Evolutionary conservation across 1,140 invertebrate genomes (phyloP).

Genomic region (Pinna nobilis): DNA sequence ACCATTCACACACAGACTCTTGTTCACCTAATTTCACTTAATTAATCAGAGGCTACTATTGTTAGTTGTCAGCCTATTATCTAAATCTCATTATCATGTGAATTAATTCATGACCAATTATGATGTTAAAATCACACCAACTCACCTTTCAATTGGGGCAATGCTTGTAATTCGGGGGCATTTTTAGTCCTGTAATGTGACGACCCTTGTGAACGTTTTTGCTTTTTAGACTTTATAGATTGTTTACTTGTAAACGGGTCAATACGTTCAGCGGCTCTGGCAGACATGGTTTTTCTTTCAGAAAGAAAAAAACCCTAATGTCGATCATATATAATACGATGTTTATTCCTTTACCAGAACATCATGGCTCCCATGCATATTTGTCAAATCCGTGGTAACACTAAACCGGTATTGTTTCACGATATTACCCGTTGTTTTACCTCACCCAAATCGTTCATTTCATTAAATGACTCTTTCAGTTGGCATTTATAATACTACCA

Average conservation of each 20-base stretch:
- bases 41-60: no score
- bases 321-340: conserved; percentile 6
- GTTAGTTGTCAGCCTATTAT: no score
- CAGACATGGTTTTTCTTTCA: conserved; percentile 61
- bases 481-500: conserved; percentile 1
- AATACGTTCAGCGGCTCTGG: conserved; percentile 71
- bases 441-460: conserved; percentile 3
- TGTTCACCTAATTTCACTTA: no score
- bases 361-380: conserved; percentile 54
- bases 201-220: conserved; percentile 75
- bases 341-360: conserved; percentile 39
- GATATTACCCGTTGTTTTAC: not conserved
- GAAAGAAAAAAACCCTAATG: conserved; percentile 24
- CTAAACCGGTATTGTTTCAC: conserved; percentile 21
- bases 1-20: no score
- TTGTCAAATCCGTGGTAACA: conserved; percentile 61
- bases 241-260: conserved; percentile 74
- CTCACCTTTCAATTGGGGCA: conserved; percentile 74
- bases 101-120: no score
- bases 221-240: conserved; percentile 74
- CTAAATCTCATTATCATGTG: no score
- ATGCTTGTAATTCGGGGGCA: conserved; percentile 72
- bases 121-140: not conserved
- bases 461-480: conserved; percentile 2
- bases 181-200: conserved; percentile 75